Evolutionary conservation across 1,140 invertebrate species (phyloP), one percentile per base, ranked within the genome.

Genomic region (Tetramorium parvispinum): DNA sequence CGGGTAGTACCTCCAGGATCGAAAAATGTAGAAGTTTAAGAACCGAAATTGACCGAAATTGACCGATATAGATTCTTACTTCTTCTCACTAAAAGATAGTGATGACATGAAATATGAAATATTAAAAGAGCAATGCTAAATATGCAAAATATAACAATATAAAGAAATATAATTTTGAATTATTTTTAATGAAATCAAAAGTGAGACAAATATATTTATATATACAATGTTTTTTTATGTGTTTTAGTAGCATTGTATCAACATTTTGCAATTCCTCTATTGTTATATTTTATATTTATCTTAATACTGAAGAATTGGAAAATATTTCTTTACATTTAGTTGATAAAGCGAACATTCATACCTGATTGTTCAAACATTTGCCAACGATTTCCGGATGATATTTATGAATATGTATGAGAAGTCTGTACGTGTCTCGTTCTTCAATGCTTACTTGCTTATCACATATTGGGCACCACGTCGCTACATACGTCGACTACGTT

Each of bases 381-480:
- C 13, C 16, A n/a, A 59, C 59, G 10, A 32, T 59, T 53, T 87
- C 85, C 0, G 65, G 82, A 61, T 91, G 79, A 68, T 51, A 82
- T 66, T 85, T 87, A 70, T 77, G 82, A 57, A 91, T 85, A 27
- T 86, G 87, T 5, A 16, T 51, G 37, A 92, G 83, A 5, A 90
- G 77, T 46, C 49, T 57, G 11, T 59, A 68, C 16, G 83, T 91
- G 40, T 89, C 83, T 81, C 37, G 85, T 77, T 81, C 85, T 21
- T 86, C 85, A 18, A 86, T 49, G 66, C 87, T 91, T 27, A 91
- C 83, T 68, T 85, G 73, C 77, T 91, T 89, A 55, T 91, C 89
- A 59, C 87, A 91, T 13, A 90, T 71, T 27, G 79, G 89, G 55
- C 87, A 91, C 91, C 90, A 90, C 6, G 83, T 91, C 40, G 86